Percentiles rank a stretch among this genome's conserved stretches.
phyloP scores from a whole-genome alignment of 2,888 invertebrate genomes.

The Ectobius pallidus region DNA sequence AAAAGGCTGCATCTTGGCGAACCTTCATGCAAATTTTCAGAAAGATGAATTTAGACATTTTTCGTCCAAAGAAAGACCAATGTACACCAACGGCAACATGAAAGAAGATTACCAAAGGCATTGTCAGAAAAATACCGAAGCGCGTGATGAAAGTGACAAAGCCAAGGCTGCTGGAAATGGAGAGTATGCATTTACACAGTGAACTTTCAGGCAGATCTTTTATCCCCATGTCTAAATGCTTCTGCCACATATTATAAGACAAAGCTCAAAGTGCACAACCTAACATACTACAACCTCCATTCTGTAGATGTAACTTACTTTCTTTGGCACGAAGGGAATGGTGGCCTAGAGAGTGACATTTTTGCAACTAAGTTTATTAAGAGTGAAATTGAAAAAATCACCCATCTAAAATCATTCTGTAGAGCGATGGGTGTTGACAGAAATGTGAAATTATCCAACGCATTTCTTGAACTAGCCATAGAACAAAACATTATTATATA shows the following conservation, averaged over 20 bases:
- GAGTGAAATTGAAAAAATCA: neutral
- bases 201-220: neutral
- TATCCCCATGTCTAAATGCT: slow-evolving; percentile 1
- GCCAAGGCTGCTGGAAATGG: too few species aligned
- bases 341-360: slow-evolving; percentile 1
- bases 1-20: neutral
- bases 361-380: neutral
- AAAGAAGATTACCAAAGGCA: neutral
- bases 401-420: neutral
- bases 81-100: neutral
- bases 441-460: neutral
- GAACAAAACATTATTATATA: neutral
- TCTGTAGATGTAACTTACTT: neutral
- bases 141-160: neutral
- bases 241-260: too few species aligned
- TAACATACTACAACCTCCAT: neutral
- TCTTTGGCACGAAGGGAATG: too few species aligned
- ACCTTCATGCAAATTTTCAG: too few species aligned
- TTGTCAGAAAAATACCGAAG: neutral
- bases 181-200: neutral
- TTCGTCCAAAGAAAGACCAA: neutral
- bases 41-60: neutral
- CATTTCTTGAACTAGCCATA: neutral
- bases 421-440: neutral
- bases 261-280: neutral